Base-by-base conservation (phyloP, 2,888 invertebrate genomes). In the Sisyra terminalis region DNA sequence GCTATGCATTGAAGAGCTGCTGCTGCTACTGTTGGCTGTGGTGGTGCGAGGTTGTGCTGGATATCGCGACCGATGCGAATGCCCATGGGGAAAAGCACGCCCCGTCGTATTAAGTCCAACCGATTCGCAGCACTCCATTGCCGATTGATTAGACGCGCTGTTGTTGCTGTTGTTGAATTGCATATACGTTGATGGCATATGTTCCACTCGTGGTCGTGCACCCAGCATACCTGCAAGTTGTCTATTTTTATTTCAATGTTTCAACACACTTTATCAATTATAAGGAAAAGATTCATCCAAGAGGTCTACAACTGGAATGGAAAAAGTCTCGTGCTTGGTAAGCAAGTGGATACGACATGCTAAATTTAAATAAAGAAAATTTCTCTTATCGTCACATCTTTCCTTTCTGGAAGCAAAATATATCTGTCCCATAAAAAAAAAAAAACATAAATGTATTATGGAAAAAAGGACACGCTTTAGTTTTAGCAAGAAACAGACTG, bases 111-210 rank as follows among this genome's bases (percentile, higher is more conserved):
- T 17, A 16, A 53, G 45, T 59, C 55, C 36, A 66, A 65, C 46
- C 49, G 77, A 75, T 59, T 81, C 80, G 67, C 86, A 87, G 67
- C 86, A 87, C 55, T 87, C 85, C 80, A 86, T 87, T 51, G 50
- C 42, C 14, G 50, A 53, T 51, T 48, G 53, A 49, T 47, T 51
- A 52, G 50, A 55, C 58, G 46, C 51, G 50, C 50, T 51, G 50
- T 50, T 53, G 55, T 42, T 47, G 47, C 45, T 43, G 46, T 41
- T 46, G 46, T 30, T 49, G 47, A 42, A 49, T 42, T 49, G 53
- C 50, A 53, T 53, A 48, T 53, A 53, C 45, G 43, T 10, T 11
- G 29, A 35, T 35, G 32, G 29, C 16, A 36, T 17, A 46, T 57
- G 57, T 43, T 54, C 54, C 18, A 48, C 53, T 51, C 56, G 60